Evolutionary conservation across 2,797 vertebrate species (phyloP), one percentile per base, ranked within the genome.

Genomic region (Macropodus opercularis): DNA sequence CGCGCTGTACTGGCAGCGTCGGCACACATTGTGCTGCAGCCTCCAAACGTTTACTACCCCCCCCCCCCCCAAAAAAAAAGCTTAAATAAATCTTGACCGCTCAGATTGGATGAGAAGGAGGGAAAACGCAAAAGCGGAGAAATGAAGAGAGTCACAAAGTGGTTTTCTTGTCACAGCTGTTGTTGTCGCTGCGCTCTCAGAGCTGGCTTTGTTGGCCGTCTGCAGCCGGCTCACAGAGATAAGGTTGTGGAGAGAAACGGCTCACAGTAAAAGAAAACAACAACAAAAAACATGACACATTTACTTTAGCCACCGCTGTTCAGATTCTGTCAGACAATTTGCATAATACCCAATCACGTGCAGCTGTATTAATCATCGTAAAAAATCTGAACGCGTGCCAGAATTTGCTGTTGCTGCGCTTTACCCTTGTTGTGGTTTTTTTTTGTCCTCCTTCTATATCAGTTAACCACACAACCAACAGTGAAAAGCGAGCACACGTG

Each of bases 301-400:
- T 78, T 64, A 53, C 57, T 78, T 64, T 75, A 39, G 46, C 32
- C 34, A 23, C 46, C 55, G 63, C 63, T 72, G 39, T 23, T 74
- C 58, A 44, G 27, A 63, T 52, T 49, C 32, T 55, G 49, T 58
- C n/a, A 42, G 58, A 46, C 32, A 43, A 69, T 90, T 78, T 85
- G 60, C 83, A 90, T 90, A 89, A 90, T 81, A 77, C 79, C 13
- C 34, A 81, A 63, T 83, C 69, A 86, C 50, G 50, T 32, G 29
- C 61, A 72, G 35, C 69, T 66, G 43, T 79, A 83, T 78, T 83
- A 83, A 88, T 83, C 50, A 53, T 72, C 50, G 71, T 53, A 29
- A 68, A 57, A 80, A 87, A 83, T 86, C 72, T 81, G 26, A 49
- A 77, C 54, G 15, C 40, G 35, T 32, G 49, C 24, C 55, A 57